Evolutionary conservation across 2,888 invertebrate genomes (phyloP).

Genomic region (Acleris literana): DNA sequence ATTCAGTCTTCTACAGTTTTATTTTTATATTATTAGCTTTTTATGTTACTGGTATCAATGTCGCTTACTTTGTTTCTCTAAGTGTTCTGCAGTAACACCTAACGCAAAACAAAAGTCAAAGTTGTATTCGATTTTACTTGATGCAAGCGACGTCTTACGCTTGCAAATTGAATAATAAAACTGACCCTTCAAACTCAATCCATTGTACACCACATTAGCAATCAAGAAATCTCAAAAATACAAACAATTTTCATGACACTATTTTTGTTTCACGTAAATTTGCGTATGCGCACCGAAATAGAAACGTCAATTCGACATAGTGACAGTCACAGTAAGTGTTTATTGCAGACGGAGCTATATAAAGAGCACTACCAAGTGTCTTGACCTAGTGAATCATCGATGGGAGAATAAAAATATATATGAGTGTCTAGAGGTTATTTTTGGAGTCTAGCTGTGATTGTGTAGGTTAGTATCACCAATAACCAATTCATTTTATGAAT

Average conservation of each 20-base stretch:
- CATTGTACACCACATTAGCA: too few relatives aligned
- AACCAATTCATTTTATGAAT: too few relatives aligned
- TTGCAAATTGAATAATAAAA: too few relatives aligned
- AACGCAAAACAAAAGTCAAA: too few relatives aligned
- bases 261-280: conserved; percentile 41
- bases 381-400: conserved; percentile 35
- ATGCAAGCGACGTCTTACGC: too few relatives aligned
- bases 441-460: not conserved
- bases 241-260: not conserved
- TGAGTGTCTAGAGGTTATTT: not conserved
- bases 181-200: too few relatives aligned
- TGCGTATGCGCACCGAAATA: conserved; percentile 18
- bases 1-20: not conserved
- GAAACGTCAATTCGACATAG: conserved; percentile 32
- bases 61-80: too few relatives aligned
- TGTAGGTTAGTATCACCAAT: too few relatives aligned
- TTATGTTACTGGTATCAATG: too few relatives aligned
- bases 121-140: too few relatives aligned
- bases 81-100: too few relatives aligned
- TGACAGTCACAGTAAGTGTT: conserved; percentile 26
- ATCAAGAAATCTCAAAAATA: not conserved
- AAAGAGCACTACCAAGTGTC: conserved; percentile 20
- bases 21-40: too few relatives aligned
- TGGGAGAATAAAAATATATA: not conserved
- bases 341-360: conserved; percentile 26